Percentiles rank a stretch among this genome's conserved stretches.
phyloP scores from a whole-genome alignment of 2,797 vertebrate genomes.

The Anguilla marmorata region DNA sequence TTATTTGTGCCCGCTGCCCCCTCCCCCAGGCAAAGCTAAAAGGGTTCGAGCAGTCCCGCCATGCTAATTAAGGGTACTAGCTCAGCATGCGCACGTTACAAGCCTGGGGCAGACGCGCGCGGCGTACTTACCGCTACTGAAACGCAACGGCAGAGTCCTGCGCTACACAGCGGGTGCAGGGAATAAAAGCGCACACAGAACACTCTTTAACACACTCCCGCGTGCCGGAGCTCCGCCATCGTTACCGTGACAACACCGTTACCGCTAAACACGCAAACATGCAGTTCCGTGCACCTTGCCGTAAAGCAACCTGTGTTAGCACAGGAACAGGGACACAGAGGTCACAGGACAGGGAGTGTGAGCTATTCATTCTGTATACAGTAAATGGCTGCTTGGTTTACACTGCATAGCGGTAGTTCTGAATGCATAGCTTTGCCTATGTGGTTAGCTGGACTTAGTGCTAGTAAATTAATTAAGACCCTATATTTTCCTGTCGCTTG shows the following conservation, averaged over 20 bases:
- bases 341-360: neutral
- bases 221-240: neutral
- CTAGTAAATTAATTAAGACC: neutral
- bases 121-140: constrained; percentile 5
- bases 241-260: neutral
- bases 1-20: neutral
- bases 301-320: neutral
- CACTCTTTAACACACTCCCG: neutral
- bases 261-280: neutral
- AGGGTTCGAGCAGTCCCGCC: neutral
- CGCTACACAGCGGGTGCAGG: neutral
- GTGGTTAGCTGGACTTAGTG: neutral
- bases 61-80: neutral
- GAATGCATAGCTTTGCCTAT: neutral
- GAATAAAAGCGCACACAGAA: neutral
- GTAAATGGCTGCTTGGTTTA: neutral
- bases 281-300: neutral
- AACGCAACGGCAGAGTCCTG: constrained; percentile 7
- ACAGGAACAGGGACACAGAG: neutral
- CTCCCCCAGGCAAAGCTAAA: neutral
- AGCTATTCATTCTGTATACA: neutral
- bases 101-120: neutral
- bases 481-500: neutral
- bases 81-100: neutral
- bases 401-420: neutral